phyloP scores from a whole-genome alignment of 2,113 vertebrate species.

The Apistogramma diplotaenia region DNA sequence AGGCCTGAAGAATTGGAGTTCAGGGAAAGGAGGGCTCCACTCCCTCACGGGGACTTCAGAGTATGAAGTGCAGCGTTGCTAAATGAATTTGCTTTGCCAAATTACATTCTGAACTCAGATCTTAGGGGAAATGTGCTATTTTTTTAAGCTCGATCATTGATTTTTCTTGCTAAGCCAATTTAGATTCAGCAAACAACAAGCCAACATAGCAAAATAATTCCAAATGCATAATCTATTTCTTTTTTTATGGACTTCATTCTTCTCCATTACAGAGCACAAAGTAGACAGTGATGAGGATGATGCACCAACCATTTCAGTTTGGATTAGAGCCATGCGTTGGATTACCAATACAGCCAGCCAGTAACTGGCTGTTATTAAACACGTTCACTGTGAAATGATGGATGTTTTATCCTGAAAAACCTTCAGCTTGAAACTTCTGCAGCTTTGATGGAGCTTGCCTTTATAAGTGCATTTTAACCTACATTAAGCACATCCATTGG shows the following conservation, averaged over 20 bases:
- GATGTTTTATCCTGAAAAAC: not conserved
- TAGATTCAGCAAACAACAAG: conserved; percentile 24
- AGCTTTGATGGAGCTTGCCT: not conserved
- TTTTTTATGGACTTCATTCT: not conserved
- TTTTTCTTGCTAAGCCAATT: conserved; percentile 31
- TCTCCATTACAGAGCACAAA: conserved; percentile 14
- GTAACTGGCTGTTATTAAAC: conserved; percentile 4
- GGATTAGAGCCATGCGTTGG: not conserved
- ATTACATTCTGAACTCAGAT: conserved; percentile 43
- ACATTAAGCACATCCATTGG: not conserved
- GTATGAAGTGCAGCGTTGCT: conserved; percentile 39
- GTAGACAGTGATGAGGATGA: not conserved
- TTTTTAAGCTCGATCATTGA: conserved; percentile 14
- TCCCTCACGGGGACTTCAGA: not conserved
- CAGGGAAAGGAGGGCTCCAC: not conserved
- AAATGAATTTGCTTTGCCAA: conserved; percentile 54
- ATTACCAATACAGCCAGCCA: not conserved
- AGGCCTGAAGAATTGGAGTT: conserved; percentile 13
- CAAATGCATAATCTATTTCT: not conserved
- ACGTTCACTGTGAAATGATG: not conserved
- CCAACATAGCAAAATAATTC: conserved; percentile 4
- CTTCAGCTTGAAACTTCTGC: not conserved
- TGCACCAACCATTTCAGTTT: not conserved
- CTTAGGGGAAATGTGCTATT: not conserved
- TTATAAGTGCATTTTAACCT: not conserved